phyloP scores from a whole-genome alignment of 2,113 vertebrate species.

The Rynchops niger region DNA sequence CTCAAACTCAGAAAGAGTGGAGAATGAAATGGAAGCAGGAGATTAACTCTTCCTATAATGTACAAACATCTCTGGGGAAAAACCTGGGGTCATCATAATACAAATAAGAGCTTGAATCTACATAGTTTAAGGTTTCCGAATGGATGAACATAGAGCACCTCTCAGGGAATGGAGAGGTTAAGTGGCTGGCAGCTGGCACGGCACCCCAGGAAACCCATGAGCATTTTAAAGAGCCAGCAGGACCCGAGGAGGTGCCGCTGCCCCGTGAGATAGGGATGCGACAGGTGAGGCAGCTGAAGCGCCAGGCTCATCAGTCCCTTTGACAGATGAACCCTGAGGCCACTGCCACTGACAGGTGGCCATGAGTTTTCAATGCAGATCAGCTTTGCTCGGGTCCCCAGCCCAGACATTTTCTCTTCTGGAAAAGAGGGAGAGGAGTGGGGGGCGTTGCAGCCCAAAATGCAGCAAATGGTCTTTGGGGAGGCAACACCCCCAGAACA shows the following conservation, averaged over 20 bases:
- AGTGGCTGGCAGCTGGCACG: not conserved
- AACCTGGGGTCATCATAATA: not conserved
- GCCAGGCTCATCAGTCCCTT: not conserved
- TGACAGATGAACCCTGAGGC: not conserved
- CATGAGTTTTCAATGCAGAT: not conserved
- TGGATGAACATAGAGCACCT: not conserved
- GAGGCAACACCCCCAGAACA: not conserved
- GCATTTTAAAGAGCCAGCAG: not conserved
- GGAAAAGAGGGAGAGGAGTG: not conserved
- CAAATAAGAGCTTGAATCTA: not conserved
- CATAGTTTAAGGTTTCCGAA: not conserved
- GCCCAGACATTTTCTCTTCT: not conserved
- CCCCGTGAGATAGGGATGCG: fast-evolving
- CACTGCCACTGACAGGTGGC: fast-evolving
- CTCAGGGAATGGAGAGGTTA: not conserved
- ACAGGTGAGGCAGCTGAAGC: not conserved
- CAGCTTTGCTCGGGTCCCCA: not conserved
- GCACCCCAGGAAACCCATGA: not conserved
- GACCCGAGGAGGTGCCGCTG: not conserved
- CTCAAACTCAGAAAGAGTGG: not conserved
- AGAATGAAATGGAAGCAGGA: not conserved
- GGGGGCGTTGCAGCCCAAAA: not conserved
- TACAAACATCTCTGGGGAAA: not conserved
- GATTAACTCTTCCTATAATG: not conserved
- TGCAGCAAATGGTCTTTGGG: not conserved